A percentile compares a stretch with the other conserved stretches of the same genome.
phyloP scores from a whole-genome alignment of 2,888 invertebrate genomes.

The Prosopocoilus inquinatus region DNA sequence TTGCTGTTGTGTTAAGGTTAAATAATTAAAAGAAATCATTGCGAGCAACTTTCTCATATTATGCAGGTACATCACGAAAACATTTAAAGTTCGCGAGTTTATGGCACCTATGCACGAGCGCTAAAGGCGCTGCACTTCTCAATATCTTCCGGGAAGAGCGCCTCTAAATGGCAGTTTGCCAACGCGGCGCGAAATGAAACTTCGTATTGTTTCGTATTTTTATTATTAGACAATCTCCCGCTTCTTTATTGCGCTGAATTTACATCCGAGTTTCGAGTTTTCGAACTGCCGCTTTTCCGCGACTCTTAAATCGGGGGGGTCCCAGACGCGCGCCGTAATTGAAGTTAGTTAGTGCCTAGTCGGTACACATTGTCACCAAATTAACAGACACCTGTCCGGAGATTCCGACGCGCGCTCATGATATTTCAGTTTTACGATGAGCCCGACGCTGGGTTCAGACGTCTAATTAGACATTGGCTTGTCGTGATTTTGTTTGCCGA shows the following conservation, averaged over 20 bases:
- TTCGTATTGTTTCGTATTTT: constrained; percentile 35
- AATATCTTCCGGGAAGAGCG: constrained; percentile 8
- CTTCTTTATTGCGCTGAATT: constrained; percentile 36
- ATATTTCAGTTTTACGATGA: constrained; percentile 58
- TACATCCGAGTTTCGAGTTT: constrained; percentile 24
- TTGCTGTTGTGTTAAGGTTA: no score
- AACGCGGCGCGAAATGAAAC: constrained; percentile 36
- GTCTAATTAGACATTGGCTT: constrained; percentile 41
- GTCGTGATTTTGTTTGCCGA: constrained; percentile 35
- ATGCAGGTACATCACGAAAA: neutral
- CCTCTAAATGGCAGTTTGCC: constrained; percentile 33
- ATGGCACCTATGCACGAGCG: constrained; percentile 1
- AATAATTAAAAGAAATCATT: no score
- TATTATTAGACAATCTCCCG: constrained; percentile 35
- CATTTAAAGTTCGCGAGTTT: neutral
- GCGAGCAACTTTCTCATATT: no score
- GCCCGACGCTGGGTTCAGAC: constrained; percentile 22
- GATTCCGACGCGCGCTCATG: constrained; percentile 51
- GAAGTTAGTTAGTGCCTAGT: constrained; percentile 39
- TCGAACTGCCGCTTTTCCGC: constrained; percentile 23
- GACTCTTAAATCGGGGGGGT: constrained; percentile 22
- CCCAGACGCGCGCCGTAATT: constrained; percentile 30
- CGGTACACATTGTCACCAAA: constrained; percentile 46
- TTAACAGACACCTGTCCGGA: constrained; percentile 46
- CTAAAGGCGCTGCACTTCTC: neutral